phyloP scores from a whole-genome alignment of 2,888 invertebrate genomes.

The Cristatella mucedo region DNA sequence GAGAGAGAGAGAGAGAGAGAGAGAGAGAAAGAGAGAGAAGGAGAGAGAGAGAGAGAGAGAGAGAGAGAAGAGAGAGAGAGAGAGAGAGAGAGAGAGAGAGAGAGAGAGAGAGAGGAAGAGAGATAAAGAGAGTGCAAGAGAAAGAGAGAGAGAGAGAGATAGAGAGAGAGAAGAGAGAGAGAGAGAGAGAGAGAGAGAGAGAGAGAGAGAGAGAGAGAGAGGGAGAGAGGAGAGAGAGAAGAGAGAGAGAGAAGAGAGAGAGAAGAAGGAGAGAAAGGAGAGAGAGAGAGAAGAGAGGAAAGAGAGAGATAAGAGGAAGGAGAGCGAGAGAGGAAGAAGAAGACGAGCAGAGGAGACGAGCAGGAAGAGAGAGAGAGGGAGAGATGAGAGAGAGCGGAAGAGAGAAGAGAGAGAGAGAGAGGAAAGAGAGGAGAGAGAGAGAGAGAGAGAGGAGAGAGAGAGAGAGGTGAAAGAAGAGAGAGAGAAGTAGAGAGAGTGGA shows the following conservation, averaged over 20 bases:
- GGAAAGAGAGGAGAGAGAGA: slow-evolving; percentile 1
- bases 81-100: too few relatives aligned
- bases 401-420: slow-evolving; percentile 1
- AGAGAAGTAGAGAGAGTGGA: too few relatives aligned
- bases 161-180: slow-evolving; percentile 1
- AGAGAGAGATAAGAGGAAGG: not conserved
- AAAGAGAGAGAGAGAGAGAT: not conserved
- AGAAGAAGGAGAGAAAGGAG: too few relatives aligned
- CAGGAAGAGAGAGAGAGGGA: not conserved
- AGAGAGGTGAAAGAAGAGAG: not conserved
- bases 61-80: slow-evolving; percentile 1
- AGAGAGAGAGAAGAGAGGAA: slow-evolving; percentile 1
- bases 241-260: slow-evolving; percentile 1
- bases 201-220: slow-evolving; percentile 1
- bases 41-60: slow-evolving; percentile 1
- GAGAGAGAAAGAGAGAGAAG: slow-evolving; percentile 1
- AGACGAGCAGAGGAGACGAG: not conserved
- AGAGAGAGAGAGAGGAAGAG: slow-evolving; percentile 1
- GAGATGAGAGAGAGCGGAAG: not conserved
- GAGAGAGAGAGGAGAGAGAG: not conserved
- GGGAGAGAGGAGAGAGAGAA: too few relatives aligned
- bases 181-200: slow-evolving; percentile 1
- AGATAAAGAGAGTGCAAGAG: not conserved
- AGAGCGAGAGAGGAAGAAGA: not conserved
- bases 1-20: slow-evolving; percentile 1